These are phyloP conservation scores for Rhinichthys osculus DNA, from an alignment of 2,797 vertebrate genomes.

Conservation along the genomic window DNA sequence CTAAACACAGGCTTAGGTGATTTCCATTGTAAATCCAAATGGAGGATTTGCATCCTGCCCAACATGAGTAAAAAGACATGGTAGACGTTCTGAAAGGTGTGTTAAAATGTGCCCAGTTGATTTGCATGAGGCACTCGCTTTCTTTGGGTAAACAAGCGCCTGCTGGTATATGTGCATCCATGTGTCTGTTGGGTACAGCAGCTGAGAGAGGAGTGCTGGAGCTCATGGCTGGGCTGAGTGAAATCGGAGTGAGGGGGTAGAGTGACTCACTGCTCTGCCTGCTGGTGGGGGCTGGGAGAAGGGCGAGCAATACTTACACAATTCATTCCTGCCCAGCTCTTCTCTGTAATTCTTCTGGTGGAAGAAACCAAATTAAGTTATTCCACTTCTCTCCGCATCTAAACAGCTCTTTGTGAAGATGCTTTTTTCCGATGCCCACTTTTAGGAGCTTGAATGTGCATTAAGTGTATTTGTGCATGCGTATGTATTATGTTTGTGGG, in stretches of 20 bases:
- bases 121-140: conserved; percentile 32
- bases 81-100: conserved; percentile 27
- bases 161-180: conserved; percentile 33
- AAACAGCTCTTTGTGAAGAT: conserved; percentile 33
- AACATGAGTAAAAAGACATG: conserved; percentile 13
- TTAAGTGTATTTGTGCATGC: neutral
- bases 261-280: conserved; percentile 59
- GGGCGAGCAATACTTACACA: conserved; percentile 60
- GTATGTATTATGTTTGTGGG: conserved; percentile 21
- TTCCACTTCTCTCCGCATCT: conserved; percentile 20
- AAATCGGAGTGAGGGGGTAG: conserved; percentile 61
- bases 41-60: conserved; percentile 30
- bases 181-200: conserved; percentile 36
- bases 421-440: neutral
- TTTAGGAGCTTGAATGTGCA: neutral
- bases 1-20: conserved; percentile 35
- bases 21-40: conserved; percentile 49
- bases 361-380: conserved; percentile 47
- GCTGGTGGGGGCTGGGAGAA: conserved; percentile 49
- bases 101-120: conserved; percentile 36
- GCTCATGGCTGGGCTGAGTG: conserved; percentile 42
- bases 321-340: conserved; percentile 54
- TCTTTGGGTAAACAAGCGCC: conserved; percentile 40
- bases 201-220: conserved; percentile 42
- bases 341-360: conserved; percentile 36